A percentile compares a stretch with the other conserved stretches of the same genome.
Evolutionary conservation across 2,113 vertebrate species (phyloP).

Genomic region (Pelusios castaneus): DNA sequence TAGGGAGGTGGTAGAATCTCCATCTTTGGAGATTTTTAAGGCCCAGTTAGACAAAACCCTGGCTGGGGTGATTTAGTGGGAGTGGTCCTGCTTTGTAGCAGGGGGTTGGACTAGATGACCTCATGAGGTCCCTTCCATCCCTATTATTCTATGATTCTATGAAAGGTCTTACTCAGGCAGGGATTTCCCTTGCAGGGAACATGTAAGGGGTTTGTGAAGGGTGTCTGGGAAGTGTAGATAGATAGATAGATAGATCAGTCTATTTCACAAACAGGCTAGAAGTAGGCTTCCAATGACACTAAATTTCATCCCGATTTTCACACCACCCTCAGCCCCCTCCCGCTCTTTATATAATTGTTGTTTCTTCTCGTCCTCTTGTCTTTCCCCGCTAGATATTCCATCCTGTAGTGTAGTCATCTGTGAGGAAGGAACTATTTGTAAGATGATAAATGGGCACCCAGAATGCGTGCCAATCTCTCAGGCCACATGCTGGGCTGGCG

Average conservation of each 20-base stretch:
- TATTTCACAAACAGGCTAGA: neutral
- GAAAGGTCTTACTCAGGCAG: neutral
- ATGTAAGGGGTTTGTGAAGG: neutral
- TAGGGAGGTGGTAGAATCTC: too few relatives aligned
- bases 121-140: too few relatives aligned
- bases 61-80: too few relatives aligned
- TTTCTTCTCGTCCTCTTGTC: neutral
- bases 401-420: conserved; percentile 48
- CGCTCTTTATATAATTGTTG: neutral
- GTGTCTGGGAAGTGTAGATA: neutral
- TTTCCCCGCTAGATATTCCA: neutral
- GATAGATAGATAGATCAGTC: neutral
- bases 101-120: too few relatives aligned
- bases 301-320: neutral
- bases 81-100: too few relatives aligned
- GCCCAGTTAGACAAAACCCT: too few relatives aligned
- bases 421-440: conserved; percentile 57
- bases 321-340: neutral
- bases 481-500: conserved; percentile 81
- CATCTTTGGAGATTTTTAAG: too few relatives aligned
- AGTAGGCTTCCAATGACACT: neutral
- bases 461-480: conserved; percentile 65
- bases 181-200: neutral
- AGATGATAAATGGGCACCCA: conserved; percentile 69
- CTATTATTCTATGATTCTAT: too few relatives aligned